These are phyloP conservation scores for Cirrhinus mrigala DNA, from an alignment of 2,797 vertebrate genomes.

Conservation along the genomic window DNA sequence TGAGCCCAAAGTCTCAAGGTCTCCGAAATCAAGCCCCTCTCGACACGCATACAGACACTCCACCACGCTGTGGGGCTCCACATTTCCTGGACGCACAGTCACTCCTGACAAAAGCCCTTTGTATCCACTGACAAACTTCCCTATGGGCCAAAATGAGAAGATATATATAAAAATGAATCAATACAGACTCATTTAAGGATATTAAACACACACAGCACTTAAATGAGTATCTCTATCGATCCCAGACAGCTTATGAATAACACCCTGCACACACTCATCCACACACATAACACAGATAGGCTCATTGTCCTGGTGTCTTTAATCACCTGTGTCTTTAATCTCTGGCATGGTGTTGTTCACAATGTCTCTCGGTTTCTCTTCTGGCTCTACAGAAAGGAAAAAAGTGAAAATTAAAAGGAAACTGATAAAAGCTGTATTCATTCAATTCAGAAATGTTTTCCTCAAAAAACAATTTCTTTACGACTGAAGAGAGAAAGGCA, in stretches of 20 bases:
- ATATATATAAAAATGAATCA: background rate
- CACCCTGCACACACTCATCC: background rate
- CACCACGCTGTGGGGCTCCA: constrained; percentile 97
- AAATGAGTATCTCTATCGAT: constrained; percentile 6
- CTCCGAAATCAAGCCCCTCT: constrained; percentile 97
- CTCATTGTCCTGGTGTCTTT: constrained; percentile 12
- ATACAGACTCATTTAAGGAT: background rate
- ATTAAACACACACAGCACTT: background rate
- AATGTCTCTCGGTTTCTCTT: constrained; percentile 80
- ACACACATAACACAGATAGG: constrained; percentile 24
- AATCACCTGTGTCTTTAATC: constrained; percentile 78
- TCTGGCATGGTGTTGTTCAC: constrained; percentile 83
- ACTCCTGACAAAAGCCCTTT: constrained; percentile 96
- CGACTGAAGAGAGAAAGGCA: too few relatives aligned
- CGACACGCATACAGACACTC: constrained; percentile 98
- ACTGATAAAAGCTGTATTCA: constrained; percentile 29
- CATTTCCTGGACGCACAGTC: constrained; percentile 92
- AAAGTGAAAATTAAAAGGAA: background rate
- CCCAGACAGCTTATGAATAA: background rate
- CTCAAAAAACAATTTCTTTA: too few relatives aligned
- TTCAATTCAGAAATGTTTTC: too few relatives aligned
- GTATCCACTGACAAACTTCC: constrained; percentile 89
- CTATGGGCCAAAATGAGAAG: constrained; percentile 61
- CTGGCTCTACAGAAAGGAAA: constrained; percentile 72
- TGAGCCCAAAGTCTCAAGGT: constrained; percentile 97